Evolutionary conservation across 2,888 invertebrate species (phyloP).

Genomic region (Torymus tubicola): DNA sequence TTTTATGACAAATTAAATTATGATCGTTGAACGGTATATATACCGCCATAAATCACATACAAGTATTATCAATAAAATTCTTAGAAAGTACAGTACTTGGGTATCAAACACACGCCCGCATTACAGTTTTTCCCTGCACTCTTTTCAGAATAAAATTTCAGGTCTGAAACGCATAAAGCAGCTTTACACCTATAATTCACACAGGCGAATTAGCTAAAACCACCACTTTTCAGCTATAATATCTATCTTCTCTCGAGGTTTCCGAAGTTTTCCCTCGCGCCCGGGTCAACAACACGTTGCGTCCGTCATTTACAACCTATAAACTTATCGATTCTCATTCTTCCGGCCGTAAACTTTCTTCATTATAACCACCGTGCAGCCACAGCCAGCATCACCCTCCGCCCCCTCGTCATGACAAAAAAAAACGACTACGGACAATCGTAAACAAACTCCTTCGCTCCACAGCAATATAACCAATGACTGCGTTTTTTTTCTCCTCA

Average conservation of each 20-base stretch:
- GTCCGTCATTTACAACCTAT: constrained; percentile 8
- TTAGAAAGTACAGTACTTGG: background rate
- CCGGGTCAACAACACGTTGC: constrained; percentile 16
- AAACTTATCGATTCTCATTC: constrained; percentile 25
- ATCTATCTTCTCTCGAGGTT: too few relatives aligned
- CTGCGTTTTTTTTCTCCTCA: constrained; percentile 11
- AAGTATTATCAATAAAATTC: background rate
- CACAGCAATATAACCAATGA: constrained; percentile 14
- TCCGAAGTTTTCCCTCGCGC: too few relatives aligned
- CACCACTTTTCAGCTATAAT: too few relatives aligned
- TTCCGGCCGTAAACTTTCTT: constrained; percentile 14
- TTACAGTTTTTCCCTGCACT: too few relatives aligned
- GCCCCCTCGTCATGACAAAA: constrained; percentile 1
- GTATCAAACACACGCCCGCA: too few relatives aligned
- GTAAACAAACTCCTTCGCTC: constrained; percentile 1
- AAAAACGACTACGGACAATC: background rate
- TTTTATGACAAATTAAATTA: too few relatives aligned
- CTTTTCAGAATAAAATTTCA: too few relatives aligned
- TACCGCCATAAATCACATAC: too few relatives aligned
- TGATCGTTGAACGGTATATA: too few relatives aligned
- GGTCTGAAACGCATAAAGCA: too few relatives aligned
- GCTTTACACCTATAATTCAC: too few relatives aligned
- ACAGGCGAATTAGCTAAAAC: too few relatives aligned
- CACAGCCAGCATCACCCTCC: background rate
- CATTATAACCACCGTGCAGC: background rate